These are phyloP conservation scores for Cephus cinctus DNA, from an alignment of 1,140 invertebrate species.

Conservation along the genomic window DNA sequence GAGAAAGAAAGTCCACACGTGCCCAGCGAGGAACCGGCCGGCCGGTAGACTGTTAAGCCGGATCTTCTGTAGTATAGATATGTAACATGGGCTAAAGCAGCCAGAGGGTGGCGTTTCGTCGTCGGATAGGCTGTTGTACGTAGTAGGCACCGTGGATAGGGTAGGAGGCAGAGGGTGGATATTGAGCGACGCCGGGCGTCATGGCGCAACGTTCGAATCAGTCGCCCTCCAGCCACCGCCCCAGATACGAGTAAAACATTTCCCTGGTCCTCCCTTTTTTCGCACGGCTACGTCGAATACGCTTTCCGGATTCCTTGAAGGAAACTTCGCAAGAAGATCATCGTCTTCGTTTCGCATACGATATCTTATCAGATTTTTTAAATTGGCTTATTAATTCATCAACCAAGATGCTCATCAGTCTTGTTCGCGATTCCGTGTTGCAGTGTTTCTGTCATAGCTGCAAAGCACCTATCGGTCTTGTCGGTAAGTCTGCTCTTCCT, in stretches of 20 bases:
- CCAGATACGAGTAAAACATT: slow-evolving; percentile 32
- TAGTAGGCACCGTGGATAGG: slow-evolving; percentile 3
- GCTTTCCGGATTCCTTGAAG: no score
- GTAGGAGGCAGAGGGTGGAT: slow-evolving; percentile 36
- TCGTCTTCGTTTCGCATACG: no score
- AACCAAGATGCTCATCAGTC: slow-evolving; percentile 75
- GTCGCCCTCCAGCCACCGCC: slow-evolving; percentile 54
- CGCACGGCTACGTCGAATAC: no score
- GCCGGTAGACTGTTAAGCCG: no score
- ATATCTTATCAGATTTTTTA: no score
- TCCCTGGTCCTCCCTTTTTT: slow-evolving; percentile 25
- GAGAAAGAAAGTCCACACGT: no score
- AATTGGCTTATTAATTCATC: no score
- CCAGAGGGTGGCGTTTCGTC: no score
- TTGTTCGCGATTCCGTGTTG: slow-evolving; percentile 82
- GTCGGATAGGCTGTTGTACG: slow-evolving; percentile 16
- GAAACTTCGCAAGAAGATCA: no score
- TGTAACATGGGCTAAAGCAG: no score
- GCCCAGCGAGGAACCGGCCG: slow-evolving; percentile 21
- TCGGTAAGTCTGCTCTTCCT: slow-evolving; percentile 61
- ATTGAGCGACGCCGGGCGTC: slow-evolving; percentile 54
- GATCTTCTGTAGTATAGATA: no score
- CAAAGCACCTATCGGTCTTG: slow-evolving; percentile 72
- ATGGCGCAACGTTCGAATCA: slow-evolving; percentile 47
- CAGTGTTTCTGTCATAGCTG: slow-evolving; percentile 89